Evolutionary conservation across 1,140 invertebrate genomes (phyloP).

Genomic region (Drosophila rufa): DNA sequence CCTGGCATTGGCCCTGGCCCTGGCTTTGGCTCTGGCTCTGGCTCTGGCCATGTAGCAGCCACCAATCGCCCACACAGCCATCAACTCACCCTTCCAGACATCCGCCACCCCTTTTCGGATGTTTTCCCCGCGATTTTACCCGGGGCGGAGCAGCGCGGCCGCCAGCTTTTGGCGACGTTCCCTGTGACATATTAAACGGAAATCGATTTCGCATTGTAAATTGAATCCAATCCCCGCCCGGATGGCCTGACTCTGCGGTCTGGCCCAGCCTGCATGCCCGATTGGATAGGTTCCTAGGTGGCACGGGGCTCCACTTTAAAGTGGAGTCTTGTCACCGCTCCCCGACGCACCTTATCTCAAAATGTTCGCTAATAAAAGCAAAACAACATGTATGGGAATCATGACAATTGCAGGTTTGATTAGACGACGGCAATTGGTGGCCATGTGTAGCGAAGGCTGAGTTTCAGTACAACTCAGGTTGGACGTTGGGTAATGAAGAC

Average conservation of each 20-base stretch:
- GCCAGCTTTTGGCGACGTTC: constrained; percentile 52
- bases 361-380: constrained; percentile 47
- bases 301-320: constrained; percentile 33
- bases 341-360: constrained; percentile 32
- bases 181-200: constrained; percentile 70
- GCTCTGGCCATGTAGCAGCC: constrained; percentile 10
- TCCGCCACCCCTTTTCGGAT: background rate
- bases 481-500: constrained; percentile 23
- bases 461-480: background rate
- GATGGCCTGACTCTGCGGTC: constrained; percentile 34
- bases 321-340: constrained; percentile 40
- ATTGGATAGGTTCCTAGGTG: background rate
- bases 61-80: constrained; percentile 3
- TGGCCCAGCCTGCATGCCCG: constrained; percentile 15
- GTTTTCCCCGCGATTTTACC: constrained; percentile 35
- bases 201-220: constrained; percentile 78
- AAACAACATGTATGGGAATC: constrained; percentile 51
- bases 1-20: constrained; percentile 44
- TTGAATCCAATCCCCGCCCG: constrained; percentile 58
- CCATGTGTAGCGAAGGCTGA: background rate
- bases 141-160: constrained; percentile 25
- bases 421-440: constrained; percentile 33
- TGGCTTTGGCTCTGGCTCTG: constrained; percentile 3
- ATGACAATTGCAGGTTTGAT: constrained; percentile 58
- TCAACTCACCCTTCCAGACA: background rate